Evolutionary conservation across 2,797 vertebrate species (phyloP).

Genomic region (Scleropages formosus): DNA sequence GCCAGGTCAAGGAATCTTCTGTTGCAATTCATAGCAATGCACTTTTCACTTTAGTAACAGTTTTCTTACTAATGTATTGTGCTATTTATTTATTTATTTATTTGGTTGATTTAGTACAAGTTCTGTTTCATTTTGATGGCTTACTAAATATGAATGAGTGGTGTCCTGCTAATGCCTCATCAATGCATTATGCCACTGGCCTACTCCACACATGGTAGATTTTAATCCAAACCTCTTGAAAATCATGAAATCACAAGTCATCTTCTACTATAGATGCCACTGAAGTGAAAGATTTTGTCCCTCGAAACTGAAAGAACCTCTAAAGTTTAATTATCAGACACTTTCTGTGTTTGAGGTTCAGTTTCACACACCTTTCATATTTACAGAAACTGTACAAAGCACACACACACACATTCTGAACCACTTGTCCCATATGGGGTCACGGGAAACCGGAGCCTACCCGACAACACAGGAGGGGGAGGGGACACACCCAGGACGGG

Average conservation of each 20-base stretch:
- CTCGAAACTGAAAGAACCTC: too few relatives aligned
- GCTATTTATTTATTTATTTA: neutral
- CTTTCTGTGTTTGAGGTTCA: too few relatives aligned
- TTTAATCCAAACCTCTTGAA: too few relatives aligned
- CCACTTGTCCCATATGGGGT: too few relatives aligned
- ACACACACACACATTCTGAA: too few relatives aligned
- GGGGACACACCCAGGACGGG: too few relatives aligned
- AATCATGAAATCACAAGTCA: too few relatives aligned
- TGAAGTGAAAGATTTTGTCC: too few relatives aligned
- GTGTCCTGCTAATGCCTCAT: neutral
- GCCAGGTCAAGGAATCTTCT: neutral
- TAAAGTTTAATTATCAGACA: too few relatives aligned
- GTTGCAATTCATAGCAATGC: constrained; percentile 1
- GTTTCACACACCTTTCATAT: neutral
- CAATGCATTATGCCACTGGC: neutral
- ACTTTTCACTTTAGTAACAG: neutral
- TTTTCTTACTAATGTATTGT: constrained; percentile 4
- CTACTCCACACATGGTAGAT: neutral
- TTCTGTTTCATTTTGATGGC: neutral
- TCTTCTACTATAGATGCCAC: too few relatives aligned
- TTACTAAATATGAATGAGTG: neutral
- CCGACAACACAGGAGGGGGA: too few relatives aligned
- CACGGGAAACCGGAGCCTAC: too few relatives aligned
- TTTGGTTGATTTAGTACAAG: neutral
- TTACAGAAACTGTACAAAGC: neutral